Evolutionary conservation across 2,113 vertebrate genomes (phyloP), one percentile per base, ranked within the genome.

Genomic region (Erythrocercus mccallii): DNA sequence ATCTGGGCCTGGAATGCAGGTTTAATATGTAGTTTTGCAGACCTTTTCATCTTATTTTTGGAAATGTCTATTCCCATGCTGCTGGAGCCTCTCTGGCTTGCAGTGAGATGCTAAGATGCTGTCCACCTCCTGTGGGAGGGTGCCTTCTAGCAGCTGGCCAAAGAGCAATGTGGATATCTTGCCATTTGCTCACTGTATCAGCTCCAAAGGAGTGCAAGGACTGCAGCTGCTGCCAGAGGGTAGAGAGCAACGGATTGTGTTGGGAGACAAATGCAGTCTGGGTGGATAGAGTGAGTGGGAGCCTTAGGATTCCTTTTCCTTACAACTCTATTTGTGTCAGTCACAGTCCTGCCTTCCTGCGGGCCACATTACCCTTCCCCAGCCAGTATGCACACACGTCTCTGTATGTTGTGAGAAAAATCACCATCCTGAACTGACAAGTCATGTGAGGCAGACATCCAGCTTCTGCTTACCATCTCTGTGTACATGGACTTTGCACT

Each of bases 191-290:
- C 53, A 14, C 48, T 93, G 54, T 78, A 64, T 70, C 38, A 48
- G 3, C 40, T 65, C 74, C 44, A 13, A 65, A 60, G 33, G n/a
- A 86, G 53, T 2, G 2, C 5, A 28, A 30, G 54, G 64, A 57
- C 40, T 24, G 62, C 97, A 98, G 97, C 96, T 98, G 97, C 96
- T 95, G 68, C 69, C 16, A 1, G 56, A 94, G 65, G 58, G 62
- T 38, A 72, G 84, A 68, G 65, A 89, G 30, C 30, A 25, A 24
- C 51, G 93, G 95, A 94, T 92, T 96, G 93, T 8, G 15, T n/a
- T 24, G 37, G 83, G 50, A 97, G 64, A 97, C 97, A 97, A 97
- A 92, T 97, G 93, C 54, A 20, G 65, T 90, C 90, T 89, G 85
- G 81, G 71, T 94, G 85, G 90, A 95, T 81, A 33, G 68, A 69